Base-by-base conservation (phyloP, 2,797 vertebrate genomes). In the Neomorphus geoffroyi region DNA sequence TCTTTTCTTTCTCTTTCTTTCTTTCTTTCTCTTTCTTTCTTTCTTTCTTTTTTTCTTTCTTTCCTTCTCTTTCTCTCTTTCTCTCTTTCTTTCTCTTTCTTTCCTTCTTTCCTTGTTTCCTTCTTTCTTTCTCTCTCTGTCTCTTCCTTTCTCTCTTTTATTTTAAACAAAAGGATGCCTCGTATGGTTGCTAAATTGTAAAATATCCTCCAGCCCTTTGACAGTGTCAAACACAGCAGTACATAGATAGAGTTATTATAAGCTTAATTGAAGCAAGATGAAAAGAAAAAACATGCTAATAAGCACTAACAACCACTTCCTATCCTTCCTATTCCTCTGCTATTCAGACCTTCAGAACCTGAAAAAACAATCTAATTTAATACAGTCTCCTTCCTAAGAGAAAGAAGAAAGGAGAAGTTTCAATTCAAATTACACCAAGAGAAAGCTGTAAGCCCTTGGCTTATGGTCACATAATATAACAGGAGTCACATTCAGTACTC, bases 231-330 rank as follows among this genome's bases (percentile, higher is more conserved):
- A 50, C 17, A 89, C 32, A 87, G 30, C 54, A 92, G 33, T 64
- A 94, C 93, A 77, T 58, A 70, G 15, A 84, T 81, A 48, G 39
- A 22, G 73, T 27, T 96, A 78, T 80, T 82, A 77, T 92, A 93
- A 84, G 70, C 26, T 79, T 93, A 93, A 95, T 7, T 73, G 28
- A 93, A 97, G 88, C 62, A 87, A 0, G 11, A 81, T 35, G 39
- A 94, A 88, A 79, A 94, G 72, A 87, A 92, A 90, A 94, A 61
- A 27, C 3, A 35, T 77, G 56, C 46, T 92, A 93, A 96, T 45
- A 87, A 93, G 54, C 35, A 92, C 51, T 71, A 92, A 65, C 33
- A 71, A 62, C 26, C 21, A 53, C 35, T 86, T 89, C n/a, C 15
- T 60, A 27, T 51, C 88, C 53, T 80, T 94, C 57, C 37, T 62